Evolutionary conservation across 2,113 vertebrate genomes (phyloP).

Genomic region (Semnornis frantzii): DNA sequence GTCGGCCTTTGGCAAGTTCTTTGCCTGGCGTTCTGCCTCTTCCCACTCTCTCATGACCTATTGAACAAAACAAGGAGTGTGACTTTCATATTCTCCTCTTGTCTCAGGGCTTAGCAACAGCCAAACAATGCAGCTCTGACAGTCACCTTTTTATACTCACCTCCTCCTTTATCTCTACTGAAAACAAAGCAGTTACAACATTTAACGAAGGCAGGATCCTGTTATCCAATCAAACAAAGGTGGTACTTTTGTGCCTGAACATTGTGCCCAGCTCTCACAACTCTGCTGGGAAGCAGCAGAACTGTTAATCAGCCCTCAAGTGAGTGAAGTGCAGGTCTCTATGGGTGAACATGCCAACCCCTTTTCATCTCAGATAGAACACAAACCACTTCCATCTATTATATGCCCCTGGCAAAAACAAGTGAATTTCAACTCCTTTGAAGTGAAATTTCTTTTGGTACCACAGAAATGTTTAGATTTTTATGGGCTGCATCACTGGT

Average conservation of each 20-base stretch:
- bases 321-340: neutral
- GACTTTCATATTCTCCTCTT: neutral
- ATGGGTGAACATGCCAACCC: neutral
- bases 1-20: conserved; percentile 93
- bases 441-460: neutral
- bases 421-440: neutral
- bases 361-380: neutral
- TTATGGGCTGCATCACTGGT: neutral
- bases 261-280: neutral
- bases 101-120: neutral
- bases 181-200: neutral
- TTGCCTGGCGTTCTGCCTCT: conserved; percentile 93
- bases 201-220: neutral
- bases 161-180: neutral
- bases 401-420: neutral
- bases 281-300: neutral
- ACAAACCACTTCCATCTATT: neutral
- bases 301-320: neutral
- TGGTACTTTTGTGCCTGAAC: neutral
- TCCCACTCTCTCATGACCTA: conserved; percentile 99
- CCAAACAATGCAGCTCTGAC: neutral
- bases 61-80: neutral
- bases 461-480: neutral
- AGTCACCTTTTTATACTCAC: neutral
- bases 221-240: neutral